A percentile compares a stretch with the other conserved stretches of the same genome.
Evolutionary conservation across 2,888 invertebrate genomes (phyloP).

Genomic region (Thymelicus sylvestris): DNA sequence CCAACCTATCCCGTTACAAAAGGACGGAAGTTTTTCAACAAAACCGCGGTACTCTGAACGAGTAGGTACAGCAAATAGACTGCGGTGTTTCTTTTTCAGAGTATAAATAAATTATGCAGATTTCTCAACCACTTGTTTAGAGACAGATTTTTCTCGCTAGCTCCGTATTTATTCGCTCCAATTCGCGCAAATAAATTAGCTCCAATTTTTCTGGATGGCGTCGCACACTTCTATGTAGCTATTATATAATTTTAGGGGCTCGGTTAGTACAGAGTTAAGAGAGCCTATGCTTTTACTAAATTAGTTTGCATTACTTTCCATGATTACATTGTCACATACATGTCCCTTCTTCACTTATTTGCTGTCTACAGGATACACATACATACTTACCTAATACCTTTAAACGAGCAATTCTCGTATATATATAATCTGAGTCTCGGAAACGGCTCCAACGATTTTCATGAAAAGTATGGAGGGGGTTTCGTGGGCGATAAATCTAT

Average conservation of each 20-base stretch:
- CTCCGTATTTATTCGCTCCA: constrained; percentile 49
- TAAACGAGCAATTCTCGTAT: no score
- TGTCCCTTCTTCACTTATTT: no score
- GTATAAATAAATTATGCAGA: constrained; percentile 75
- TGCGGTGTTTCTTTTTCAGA: constrained; percentile 61
- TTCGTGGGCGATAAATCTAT: no score
- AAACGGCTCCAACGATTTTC: no score
- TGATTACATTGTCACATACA: no score
- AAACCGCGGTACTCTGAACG: constrained; percentile 59
- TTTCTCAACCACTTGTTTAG: constrained; percentile 63
- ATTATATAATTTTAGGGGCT: background rate
- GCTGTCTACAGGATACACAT: no score
- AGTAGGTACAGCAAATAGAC: constrained; percentile 58
- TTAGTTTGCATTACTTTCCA: no score
- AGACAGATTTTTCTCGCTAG: constrained; percentile 64
- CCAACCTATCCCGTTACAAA: constrained; percentile 45
- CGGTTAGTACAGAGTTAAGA: no score
- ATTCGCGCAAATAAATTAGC: constrained; percentile 44
- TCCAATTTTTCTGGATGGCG: constrained; percentile 26
- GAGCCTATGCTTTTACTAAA: no score
- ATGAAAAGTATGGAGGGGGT: no score
- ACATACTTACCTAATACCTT: no score
- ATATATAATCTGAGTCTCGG: no score
- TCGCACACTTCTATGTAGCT: background rate
- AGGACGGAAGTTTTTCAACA: constrained; percentile 52